Evolutionary conservation across 2,797 vertebrate species (phyloP), one percentile per base, ranked within the genome.

Genomic region (Hydrolagus colliei): DNA sequence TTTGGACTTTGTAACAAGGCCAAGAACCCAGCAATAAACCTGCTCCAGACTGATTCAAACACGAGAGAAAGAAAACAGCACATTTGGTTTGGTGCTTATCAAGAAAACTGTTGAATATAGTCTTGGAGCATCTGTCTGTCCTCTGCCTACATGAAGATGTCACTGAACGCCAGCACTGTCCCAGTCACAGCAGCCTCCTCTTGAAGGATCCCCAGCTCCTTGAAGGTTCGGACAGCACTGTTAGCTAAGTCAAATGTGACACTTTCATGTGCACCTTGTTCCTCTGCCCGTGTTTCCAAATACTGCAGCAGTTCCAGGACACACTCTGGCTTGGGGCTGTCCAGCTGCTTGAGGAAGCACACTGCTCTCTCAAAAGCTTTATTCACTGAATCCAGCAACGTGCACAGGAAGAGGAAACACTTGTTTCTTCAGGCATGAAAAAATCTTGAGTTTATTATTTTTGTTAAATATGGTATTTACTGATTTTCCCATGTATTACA

Each of bases 371-470:
- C 18, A 0, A 91, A 92, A 3, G 94, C 91, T 89, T 91, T 92
- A 90, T 98, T 92, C 87, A 94, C 84, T 0, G 94, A 96, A 71
- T 93, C 91, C 22, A 98, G 92, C 88, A 98, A 92, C 72, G 91
- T 92, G 90, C 96, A 96, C 85, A 98, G 94, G 91, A 98, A 97
- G 88, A 96, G 92, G 35, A 97, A 93, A 90, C 97, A 92, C 78
- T 95, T 93, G 0, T 95, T 52, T 52, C 41, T 52, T 52, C 41
- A 52, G 41, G 41, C 41, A 52, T 52, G 41, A 52, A 52, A 52
- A 52, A 52, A 52, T 52, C 41, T 52, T 52, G 41, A 52, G 1
- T 52, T 52, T 52, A 52, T 52, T 52, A 52, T 52, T 52, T 52
- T 52, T 52, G 41, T 52, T 3, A 52, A 52, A 52, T 52, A 52